Evolutionary conservation across 1,140 invertebrate genomes (phyloP).

Genomic region (Euura saliciscinereae): DNA sequence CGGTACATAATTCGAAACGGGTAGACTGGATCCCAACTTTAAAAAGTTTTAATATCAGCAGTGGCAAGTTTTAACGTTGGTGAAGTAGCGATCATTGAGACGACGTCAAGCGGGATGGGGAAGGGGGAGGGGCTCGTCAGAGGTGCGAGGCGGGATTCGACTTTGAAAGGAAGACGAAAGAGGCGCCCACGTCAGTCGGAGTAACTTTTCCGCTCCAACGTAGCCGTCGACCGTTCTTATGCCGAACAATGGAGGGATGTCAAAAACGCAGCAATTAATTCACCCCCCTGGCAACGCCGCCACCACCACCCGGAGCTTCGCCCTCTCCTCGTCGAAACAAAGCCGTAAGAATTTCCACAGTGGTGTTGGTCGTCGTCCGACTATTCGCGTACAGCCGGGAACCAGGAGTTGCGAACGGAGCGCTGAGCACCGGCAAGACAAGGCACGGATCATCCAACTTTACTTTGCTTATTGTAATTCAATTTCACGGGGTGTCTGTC

Average conservation of each 20-base stretch:
- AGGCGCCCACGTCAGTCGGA: slow-evolving; percentile 18
- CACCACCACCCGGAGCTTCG: not conserved
- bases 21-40: not conserved
- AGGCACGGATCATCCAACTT: slow-evolving; percentile 55
- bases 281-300: slow-evolving; percentile 33
- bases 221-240: slow-evolving; percentile 25
- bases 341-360: not conserved
- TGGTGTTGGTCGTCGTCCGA: slow-evolving; percentile 10
- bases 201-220: slow-evolving; percentile 49
- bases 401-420: slow-evolving; percentile 29
- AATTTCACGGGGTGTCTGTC: slow-evolving; percentile 48
- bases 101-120: not conserved
- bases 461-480: slow-evolving; percentile 58
- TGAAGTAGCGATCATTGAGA: not conserved
- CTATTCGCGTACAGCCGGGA: slow-evolving; percentile 26
- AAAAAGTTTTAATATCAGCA: not conserved
- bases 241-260: slow-evolving; percentile 53
- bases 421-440: slow-evolving; percentile 43
- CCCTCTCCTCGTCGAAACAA: not conserved
- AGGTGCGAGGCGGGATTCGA: not conserved
- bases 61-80: not conserved
- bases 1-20: not conserved
- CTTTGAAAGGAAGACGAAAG: not conserved
- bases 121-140: not conserved
- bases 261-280: slow-evolving; percentile 60